Base-by-base conservation (phyloP, 2,113 vertebrate genomes). In the Felis chaus region DNA sequence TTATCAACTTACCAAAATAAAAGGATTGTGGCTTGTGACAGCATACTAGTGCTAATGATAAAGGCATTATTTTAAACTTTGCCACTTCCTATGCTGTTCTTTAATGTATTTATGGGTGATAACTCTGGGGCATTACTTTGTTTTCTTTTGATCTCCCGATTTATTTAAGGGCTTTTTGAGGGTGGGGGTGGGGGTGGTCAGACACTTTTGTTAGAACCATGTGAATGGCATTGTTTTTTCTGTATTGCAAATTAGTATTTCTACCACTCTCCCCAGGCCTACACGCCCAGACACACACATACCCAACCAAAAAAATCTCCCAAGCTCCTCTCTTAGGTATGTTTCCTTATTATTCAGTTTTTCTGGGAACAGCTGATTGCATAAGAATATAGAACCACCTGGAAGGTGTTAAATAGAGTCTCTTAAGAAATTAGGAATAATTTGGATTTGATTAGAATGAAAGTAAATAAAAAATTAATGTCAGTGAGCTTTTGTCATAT, bases 221-320 rank as follows among this genome's bases (percentile, higher is more conserved):
- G 97, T 98, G 94, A 97, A 98, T 97, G 96, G 98, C 95, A 89
- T 98, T 98, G 97, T 98, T 97, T 98, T 98, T 98, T 98, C 98
- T 98, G 98, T 98, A 98, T 98, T 98, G 98, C 98, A 98, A 98
- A 98, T 98, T 98, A 98, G 98, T 98, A 98, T 98, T 98, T 98
- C 97, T 98, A 71, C 98, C 98, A 98, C 98, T 98, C 98, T 98
- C 98, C 98, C 96, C 98, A 98, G 98, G 98, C 98, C 98, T 98
- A 98, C 98, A 98, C 97, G 98, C 98, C 98, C 98, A 98, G 98
- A 97, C 98, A 98, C 98, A 98, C 98, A 98, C 98, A 98, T 98
- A 97, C 98, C 98, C 97, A 98, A 98, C 98, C 98, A 98, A 98
- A 98, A 98, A 97, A 97, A 97, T 98, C 98, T 98, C 98, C 98